Percentiles rank a stretch among this genome's conserved stretches.
phyloP scores from a whole-genome alignment of 37 sponge, comb jelly and placozoan genomes.

The Cliona cf. orientalis region DNA sequence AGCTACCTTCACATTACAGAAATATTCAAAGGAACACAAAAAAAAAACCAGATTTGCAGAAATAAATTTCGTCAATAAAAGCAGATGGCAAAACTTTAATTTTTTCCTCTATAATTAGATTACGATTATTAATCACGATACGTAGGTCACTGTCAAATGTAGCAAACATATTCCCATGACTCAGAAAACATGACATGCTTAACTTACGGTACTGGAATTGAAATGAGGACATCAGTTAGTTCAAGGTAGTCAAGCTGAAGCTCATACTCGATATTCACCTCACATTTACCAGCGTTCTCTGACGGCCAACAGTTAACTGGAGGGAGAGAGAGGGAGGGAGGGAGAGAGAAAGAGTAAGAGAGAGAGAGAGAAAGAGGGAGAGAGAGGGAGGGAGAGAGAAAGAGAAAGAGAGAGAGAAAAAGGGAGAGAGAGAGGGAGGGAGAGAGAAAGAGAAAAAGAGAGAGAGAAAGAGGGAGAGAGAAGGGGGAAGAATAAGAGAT shows the following conservation, averaged over 20 bases:
- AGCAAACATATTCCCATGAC: no score
- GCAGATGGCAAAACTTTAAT: no score
- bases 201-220: constrained; percentile 91
- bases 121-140: no score
- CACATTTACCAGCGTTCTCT: constrained; percentile 87
- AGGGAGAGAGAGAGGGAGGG: neutral
- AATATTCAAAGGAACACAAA: no score
- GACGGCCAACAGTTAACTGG: constrained; percentile 98
- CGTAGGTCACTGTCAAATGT: no score
- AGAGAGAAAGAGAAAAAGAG: neutral
- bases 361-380: constrained; percentile 13
- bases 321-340: neutral
- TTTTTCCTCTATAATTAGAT: no score
- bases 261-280: constrained; percentile 98
- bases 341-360: neutral
- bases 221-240: constrained; percentile 83
- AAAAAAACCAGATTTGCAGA: no score
- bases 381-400: constrained; percentile 1
- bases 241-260: constrained; percentile 79
- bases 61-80: no score
- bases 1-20: no score
- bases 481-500: neutral
- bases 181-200: neutral
- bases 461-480: neutral
- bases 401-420: neutral